These are phyloP conservation scores for Agrotis ipsilon DNA, from an alignment of 2,888 invertebrate species.

Conservation along the genomic window DNA sequence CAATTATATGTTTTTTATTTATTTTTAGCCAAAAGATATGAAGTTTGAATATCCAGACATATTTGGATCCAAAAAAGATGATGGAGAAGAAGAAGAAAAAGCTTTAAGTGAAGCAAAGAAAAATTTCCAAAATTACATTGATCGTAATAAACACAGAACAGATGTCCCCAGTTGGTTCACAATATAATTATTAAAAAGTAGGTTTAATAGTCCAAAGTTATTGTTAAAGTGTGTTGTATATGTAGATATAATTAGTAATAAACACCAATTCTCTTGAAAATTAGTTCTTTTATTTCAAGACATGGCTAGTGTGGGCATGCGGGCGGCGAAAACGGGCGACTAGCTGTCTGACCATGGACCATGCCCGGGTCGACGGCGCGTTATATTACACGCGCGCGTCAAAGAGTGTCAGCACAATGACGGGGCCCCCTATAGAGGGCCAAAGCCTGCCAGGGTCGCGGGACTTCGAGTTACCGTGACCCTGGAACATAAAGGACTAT, in stretches of 20 bases:
- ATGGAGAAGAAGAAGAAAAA: conserved; percentile 92
- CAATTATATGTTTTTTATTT: conserved; percentile 13
- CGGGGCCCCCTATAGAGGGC: too few species aligned
- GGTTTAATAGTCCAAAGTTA: conserved; percentile 37
- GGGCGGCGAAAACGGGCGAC: too few species aligned
- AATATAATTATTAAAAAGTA: conserved; percentile 83
- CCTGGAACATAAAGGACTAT: too few species aligned
- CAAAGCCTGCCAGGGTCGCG: too few species aligned
- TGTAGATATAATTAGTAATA: conserved; percentile 44
- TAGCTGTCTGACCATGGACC: too few species aligned
- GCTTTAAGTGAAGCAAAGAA: conserved; percentile 92
- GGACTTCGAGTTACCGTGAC: too few species aligned
- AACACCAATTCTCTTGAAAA: conserved; percentile 23
- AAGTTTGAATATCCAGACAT: conserved; percentile 95
- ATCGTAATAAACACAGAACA: conserved; percentile 92
- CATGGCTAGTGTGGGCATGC: too few species aligned
- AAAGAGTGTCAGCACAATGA: too few species aligned
- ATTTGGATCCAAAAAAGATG: conserved; percentile 89
- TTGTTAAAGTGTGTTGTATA: conserved; percentile 31
- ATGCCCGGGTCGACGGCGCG: too few species aligned
- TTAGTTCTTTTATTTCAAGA: not conserved
- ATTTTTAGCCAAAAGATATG: conserved; percentile 93
- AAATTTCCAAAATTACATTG: conserved; percentile 91
- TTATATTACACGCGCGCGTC: too few species aligned
- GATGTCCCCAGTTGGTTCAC: conserved; percentile 96